Evolutionary conservation across 2,888 invertebrate species (phyloP), one percentile per base, ranked within the genome.

Genomic region (Mesodorylaimus sp.): DNA sequence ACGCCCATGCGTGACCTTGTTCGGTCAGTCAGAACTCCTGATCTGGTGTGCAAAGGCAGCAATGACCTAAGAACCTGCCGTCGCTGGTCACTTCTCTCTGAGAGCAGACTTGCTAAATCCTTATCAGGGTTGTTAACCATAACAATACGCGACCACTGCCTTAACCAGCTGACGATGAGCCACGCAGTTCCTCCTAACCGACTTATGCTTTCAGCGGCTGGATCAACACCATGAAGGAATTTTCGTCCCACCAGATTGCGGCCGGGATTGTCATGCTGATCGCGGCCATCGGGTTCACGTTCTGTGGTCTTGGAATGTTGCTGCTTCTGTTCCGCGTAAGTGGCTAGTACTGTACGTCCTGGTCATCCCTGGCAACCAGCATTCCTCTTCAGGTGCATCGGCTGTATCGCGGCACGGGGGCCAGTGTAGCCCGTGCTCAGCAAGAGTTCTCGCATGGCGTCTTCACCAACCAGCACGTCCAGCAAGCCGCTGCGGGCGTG

Each of bases 381-480:
- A 36, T 36, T 36, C n/a, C n/a, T n/a, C n/a, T 66, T 39, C 66
- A 89, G 89, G 87, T 97, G 51, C 95, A 95, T 71, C 79, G 84
- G 59, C 86, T 95, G 70, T 97, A 93, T 72, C 78, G 93, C 54
- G 86, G 84, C 62, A 84, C 86, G 48, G 93, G 88, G 48, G 95
- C 95, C 52, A 95, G 91, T 63, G 78, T 97, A 67, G 85, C 86
- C 42, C 97, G 97, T 69, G 97, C 97, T 7, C 91, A 93, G 68
- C 82, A 82, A 56, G 97, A 99, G 74, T 97, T 97, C 71, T 82
- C 91, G 32, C 80, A 81, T 42, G 93, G 89, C 63, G 88, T 97
- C 59, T 77, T 95, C 68, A 79, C 82, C 60, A 95, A 93, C 69
- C 85, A 85, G 65, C 83, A 86, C 66, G 91, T 95, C 39, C 87